Evolutionary conservation across 2,113 vertebrate genomes (phyloP), one percentile per base, ranked within the genome.

Genomic region (Pluvianellus socialis): DNA sequence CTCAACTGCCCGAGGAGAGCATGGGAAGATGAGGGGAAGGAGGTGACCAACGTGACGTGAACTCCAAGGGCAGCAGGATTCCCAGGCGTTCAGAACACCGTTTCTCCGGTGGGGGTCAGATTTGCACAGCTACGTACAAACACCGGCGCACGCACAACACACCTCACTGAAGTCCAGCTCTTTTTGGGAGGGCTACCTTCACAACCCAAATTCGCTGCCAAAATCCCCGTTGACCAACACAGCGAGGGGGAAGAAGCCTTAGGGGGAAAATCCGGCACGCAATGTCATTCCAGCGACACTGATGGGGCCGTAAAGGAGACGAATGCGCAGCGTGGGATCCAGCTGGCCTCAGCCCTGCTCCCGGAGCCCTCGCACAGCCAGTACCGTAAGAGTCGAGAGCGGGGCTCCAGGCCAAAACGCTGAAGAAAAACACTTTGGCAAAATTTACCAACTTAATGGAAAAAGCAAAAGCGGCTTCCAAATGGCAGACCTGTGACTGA

Each of bases 361-460:
- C 91, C 84, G 94, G 71, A 91, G 94, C 96, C 83, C 83, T 95
- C 7, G 0, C 58, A 16, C 40, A 30, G 89, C 87, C 94, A 92
- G 27, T 18, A 10, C 84, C 7, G 4, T 79, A 72, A 27, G 86
- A 92, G 65, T 2, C 7, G 94, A 91, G 88, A 91, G 68, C 1
- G 0, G 71, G 92, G 70, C 81, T 0, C 1, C 33, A 45, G 14
- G 91, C 95, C 96, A 97, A 84, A 94, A 84, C 38, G 14, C 53
- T 96, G 84, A 66, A 96, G 95, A 95, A 83, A 97, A 96, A 94
- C 93, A 95, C 81, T 97, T 95, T 96, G 96, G 96, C 97, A 96
- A 96, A 94, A 84, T 82, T 63, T 33, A 96, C 95, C 95, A 92
- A 71, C 85, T 91, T 96, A 97, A 96, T 97, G 97, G 97, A 97